These are phyloP conservation scores for Seladonia tumulorum DNA, from an alignment of 2,888 invertebrate species.

Conservation along the genomic window DNA sequence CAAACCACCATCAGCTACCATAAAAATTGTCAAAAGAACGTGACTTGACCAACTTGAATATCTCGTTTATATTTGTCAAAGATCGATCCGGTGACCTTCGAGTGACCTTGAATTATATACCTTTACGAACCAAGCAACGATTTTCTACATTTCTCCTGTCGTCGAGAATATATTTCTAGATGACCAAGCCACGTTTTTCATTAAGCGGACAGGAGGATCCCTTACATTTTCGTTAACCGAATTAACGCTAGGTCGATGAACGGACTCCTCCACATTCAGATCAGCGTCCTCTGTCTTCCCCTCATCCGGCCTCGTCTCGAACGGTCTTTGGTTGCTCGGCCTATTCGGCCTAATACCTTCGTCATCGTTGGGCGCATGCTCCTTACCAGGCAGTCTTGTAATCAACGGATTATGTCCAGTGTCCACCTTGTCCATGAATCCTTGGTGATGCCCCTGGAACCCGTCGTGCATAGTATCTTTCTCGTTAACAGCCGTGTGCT, in stretches of 20 bases:
- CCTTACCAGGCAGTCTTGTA: constrained; percentile 79
- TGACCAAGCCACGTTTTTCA: background rate
- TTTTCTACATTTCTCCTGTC: background rate
- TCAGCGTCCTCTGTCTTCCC: constrained; percentile 74
- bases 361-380: constrained; percentile 61
- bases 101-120: background rate
- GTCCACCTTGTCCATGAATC: constrained; percentile 78
- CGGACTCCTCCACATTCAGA: constrained; percentile 79
- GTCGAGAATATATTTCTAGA: background rate
- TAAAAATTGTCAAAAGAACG: background rate
- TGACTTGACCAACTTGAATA: background rate
- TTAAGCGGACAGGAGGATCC: background rate
- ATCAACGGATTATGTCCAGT: constrained; percentile 74
- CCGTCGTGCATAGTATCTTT: constrained; percentile 19
- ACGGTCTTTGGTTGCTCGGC: constrained; percentile 76
- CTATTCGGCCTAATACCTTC: constrained; percentile 70
- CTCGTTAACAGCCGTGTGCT: constrained; percentile 42
- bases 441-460: constrained; percentile 64
- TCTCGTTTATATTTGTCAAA: background rate
- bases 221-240: constrained; percentile 77
- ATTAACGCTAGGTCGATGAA: constrained; percentile 79
- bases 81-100: background rate
- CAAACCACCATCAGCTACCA: background rate
- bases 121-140: background rate
- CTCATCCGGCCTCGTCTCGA: constrained; percentile 76